Conservation (phyloP, 2,797 vertebrate genomes). For the Anabas testudineus region DNA sequence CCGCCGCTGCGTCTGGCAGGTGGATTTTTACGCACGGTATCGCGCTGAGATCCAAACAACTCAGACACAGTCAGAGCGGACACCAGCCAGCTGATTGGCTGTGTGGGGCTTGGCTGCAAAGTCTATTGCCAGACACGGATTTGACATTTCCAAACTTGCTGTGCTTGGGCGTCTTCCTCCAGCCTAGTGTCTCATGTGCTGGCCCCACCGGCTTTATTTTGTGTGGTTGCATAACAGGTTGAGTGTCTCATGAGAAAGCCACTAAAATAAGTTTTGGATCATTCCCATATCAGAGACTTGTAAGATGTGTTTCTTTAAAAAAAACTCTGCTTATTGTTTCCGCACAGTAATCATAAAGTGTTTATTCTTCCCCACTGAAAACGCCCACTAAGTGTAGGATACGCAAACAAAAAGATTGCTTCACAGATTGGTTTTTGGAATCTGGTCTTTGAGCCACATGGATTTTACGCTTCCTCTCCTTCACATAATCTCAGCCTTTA, state of each 20-base stretch:
- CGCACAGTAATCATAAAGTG: slow-evolving; percentile 3
- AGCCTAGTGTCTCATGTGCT: slow-evolving; percentile 7
- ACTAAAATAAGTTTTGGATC: slow-evolving; percentile 36
- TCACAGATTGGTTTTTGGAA: too few species aligned
- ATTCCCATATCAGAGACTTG: slow-evolving; percentile 31
- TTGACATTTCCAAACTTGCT: slow-evolving; percentile 47
- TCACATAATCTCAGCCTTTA: slow-evolving; percentile 11
- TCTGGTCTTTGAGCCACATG: slow-evolving; percentile 13
- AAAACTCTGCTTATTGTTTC: slow-evolving; percentile 22
- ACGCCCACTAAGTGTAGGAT: slow-evolving; percentile 32
- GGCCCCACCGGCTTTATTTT: slow-evolving; percentile 23
- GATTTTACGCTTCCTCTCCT: slow-evolving; percentile 23
- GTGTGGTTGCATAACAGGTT: slow-evolving; percentile 39
- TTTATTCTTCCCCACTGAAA: slow-evolving; percentile 41
- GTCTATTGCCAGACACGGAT: slow-evolving; percentile 33
- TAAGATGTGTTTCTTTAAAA: slow-evolving; percentile 23
- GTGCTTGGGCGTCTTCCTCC: slow-evolving; percentile 36
- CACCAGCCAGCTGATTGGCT: slow-evolving; percentile 64
- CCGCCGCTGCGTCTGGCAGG: slow-evolving; percentile 62
- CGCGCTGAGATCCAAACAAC: slow-evolving; percentile 60
- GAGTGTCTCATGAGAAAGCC: slow-evolving; percentile 1
- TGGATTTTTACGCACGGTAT: slow-evolving; percentile 76
- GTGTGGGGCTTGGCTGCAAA: slow-evolving; percentile 46
- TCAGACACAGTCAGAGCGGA: slow-evolving; percentile 46
- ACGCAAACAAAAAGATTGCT: too few species aligned